Evolutionary conservation across 2,888 invertebrate genomes (phyloP).

Genomic region (Calameuta idolon): DNA sequence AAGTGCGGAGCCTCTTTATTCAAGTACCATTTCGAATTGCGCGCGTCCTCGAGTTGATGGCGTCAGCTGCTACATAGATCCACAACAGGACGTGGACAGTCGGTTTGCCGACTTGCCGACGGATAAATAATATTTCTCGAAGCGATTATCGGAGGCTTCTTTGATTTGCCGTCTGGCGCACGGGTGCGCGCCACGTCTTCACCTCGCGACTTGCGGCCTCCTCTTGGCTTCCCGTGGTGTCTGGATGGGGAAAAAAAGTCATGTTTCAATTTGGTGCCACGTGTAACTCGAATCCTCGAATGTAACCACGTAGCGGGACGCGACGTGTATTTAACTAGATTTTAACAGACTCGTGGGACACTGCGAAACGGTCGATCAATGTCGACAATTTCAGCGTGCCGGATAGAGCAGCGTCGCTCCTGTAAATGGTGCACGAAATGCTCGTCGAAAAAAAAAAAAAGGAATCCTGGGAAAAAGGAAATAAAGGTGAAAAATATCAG

Average conservation of each 20-base stretch:
- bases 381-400: conserved; percentile 55
- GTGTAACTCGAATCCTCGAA: conserved; percentile 26
- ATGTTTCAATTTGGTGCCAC: conserved; percentile 55
- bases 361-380: conserved; percentile 55
- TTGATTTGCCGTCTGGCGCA: no score
- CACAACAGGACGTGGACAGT: conserved; percentile 31
- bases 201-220: no score
- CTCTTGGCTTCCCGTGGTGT: not conserved
- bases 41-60: conserved; percentile 48
- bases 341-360: conserved; percentile 58
- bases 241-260: conserved; percentile 37
- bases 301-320: conserved; percentile 10
- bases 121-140: not conserved
- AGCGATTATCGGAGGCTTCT: no score
- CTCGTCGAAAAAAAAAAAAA: conserved; percentile 8
- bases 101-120: conserved; percentile 18
- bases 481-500: no score
- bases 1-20: conserved; percentile 46
- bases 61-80: conserved; percentile 62
- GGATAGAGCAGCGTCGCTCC: conserved; percentile 35
- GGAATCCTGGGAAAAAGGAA: no score
- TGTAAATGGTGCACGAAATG: conserved; percentile 24
- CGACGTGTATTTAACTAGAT: conserved; percentile 61
- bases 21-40: conserved; percentile 21
- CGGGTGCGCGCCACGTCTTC: no score